Evolutionary conservation across 2,113 vertebrate genomes (phyloP), one percentile per base, ranked within the genome.

Genomic region (Nipponia nippon): DNA sequence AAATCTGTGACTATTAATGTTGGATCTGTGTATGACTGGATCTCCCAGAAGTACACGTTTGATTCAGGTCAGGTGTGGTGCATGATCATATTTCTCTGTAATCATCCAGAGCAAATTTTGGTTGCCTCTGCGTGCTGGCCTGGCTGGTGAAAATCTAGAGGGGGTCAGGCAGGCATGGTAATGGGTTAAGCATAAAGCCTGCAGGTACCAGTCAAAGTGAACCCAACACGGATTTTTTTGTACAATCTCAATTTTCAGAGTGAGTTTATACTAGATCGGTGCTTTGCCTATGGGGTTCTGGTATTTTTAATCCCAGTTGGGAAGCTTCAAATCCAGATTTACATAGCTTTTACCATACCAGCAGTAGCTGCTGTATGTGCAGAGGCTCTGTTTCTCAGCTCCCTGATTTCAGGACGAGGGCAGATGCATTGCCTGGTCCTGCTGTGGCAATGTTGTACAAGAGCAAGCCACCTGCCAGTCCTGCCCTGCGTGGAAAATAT

Each of bases 21-120:
- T 58, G 73, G 65, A 75, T 63, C 87, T 1, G 0, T 32, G 61
- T 71, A 42, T 79, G 84, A 96, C 84, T 83, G 91, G 77, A 92
- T 95, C 63, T 91, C 91, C 90, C 93, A 90, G 84, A 89, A 93
- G 77, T 59, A 58, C 69, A 6, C 15, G 81, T 85, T 93, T 94
- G 91, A 53, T 92, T 91, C 70, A 87, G 47, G 76, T 93, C 38
- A 82, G 81, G 84, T 44, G 87, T 95, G 94, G 81, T 1, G 0
- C 44, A 25, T 16, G 73, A 85, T 76, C 11, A 4, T 89, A 30
- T 46, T 89, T 90, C 76, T 80, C 13, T 66, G 73, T 69, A 40
- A 77, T 89, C 63, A 89, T 19, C 55, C 52, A 23, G 67, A 87
- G 61, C 59, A 89, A 17, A 8, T 63, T 75, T 75, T n/a, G 59